Percentiles rank a stretch among this genome's conserved stretches.
Evolutionary conservation across 2,797 vertebrate genomes (phyloP).

Genomic region (Micrastur ruficollis): DNA sequence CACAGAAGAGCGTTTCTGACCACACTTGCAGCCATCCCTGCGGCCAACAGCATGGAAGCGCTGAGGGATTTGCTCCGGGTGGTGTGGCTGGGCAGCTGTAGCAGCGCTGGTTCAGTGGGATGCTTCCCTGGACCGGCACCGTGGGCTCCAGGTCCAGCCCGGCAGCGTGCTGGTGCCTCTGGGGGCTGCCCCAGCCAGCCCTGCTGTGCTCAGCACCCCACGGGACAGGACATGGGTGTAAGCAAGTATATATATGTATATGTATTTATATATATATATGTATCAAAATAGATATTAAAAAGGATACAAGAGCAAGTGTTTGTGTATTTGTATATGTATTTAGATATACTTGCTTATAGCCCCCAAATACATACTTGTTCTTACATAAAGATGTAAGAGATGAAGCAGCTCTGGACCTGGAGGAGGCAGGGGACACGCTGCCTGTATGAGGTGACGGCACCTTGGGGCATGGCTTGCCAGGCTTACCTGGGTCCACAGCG

Average conservation of each 20-base stretch:
- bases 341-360: background rate
- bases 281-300: background rate
- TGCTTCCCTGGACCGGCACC: background rate
- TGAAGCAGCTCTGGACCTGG: background rate
- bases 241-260: background rate
- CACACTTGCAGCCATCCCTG: background rate
- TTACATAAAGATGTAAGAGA: background rate
- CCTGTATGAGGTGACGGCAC: fast-evolving
- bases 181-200: background rate
- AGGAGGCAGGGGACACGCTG: background rate
- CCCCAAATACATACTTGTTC: background rate
- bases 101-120: fast-evolving
- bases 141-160: fast-evolving
- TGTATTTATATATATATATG: too few relatives aligned
- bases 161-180: fast-evolving
- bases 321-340: background rate
- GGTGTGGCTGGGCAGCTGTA: background rate
- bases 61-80: background rate
- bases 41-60: fast-evolving
- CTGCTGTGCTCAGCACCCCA: background rate
- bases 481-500: fast-evolving
- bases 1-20: background rate
- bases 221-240: background rate
- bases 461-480: background rate
- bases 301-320: background rate